These are phyloP conservation scores for Takifugu flavidus DNA, from an alignment of 2,113 vertebrate genomes.

Conservation along the genomic window DNA sequence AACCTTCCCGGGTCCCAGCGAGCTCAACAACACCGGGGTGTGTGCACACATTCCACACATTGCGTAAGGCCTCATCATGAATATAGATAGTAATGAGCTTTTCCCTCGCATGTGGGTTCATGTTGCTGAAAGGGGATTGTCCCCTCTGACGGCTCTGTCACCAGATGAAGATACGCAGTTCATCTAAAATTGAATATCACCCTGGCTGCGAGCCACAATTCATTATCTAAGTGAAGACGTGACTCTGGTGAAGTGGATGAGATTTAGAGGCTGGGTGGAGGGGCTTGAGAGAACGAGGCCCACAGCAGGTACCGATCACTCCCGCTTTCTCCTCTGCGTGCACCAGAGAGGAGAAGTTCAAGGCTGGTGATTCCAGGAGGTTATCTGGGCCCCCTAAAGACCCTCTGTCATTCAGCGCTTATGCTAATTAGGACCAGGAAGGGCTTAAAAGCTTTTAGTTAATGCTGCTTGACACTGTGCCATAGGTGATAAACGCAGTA, in stretches of 20 bases:
- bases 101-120: conserved; percentile 46
- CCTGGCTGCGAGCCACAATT: conserved; percentile 69
- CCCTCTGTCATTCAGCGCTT: conserved; percentile 32
- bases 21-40: background rate
- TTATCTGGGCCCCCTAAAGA: conserved; percentile 47
- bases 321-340: conserved; percentile 29
- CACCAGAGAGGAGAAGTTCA: conserved; percentile 44
- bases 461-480: conserved; percentile 43
- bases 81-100: conserved; percentile 66
- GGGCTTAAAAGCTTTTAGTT: conserved; percentile 54
- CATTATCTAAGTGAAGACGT: conserved; percentile 74
- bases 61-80: conserved; percentile 54
- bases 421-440: conserved; percentile 45
- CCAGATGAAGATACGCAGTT: conserved; percentile 68
- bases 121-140: conserved; percentile 55
- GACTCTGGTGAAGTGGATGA: conserved; percentile 67
- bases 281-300: conserved; percentile 45
- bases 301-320: conserved; percentile 53
- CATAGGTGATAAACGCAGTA: conserved; percentile 33
- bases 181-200: conserved; percentile 75
- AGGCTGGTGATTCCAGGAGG: conserved; percentile 52
- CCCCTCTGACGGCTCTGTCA: conserved; percentile 52
- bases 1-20: conserved; percentile 24
- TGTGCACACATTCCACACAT: conserved; percentile 22
- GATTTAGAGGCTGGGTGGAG: conserved; percentile 64